phyloP scores from a whole-genome alignment of 2,888 invertebrate species.

The Andrena fulva region DNA sequence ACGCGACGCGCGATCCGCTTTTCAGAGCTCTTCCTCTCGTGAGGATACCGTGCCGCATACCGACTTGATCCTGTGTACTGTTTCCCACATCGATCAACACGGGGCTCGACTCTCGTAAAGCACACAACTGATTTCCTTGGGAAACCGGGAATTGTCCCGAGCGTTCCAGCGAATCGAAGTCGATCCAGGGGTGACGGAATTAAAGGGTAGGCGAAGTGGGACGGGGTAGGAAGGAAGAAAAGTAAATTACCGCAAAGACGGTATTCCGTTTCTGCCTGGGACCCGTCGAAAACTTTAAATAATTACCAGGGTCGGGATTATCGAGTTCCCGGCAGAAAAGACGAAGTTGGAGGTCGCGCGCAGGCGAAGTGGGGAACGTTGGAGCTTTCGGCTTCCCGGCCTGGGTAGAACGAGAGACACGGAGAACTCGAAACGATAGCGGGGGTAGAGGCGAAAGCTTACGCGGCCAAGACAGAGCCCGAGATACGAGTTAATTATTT shows the following conservation, averaged over 20 bases:
- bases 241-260: slow-evolving; percentile 45
- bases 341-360: slow-evolving; percentile 53
- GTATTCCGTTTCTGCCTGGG: slow-evolving; percentile 36
- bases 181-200: slow-evolving; percentile 8
- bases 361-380: slow-evolving; percentile 10
- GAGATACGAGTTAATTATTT: slow-evolving; percentile 81
- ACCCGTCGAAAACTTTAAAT: slow-evolving; percentile 77
- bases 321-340: slow-evolving; percentile 70
- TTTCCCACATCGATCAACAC: no score
- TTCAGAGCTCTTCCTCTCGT: not conserved
- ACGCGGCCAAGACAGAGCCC: slow-evolving; percentile 60
- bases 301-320: slow-evolving; percentile 76
- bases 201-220: slow-evolving; percentile 8
- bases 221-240: slow-evolving; percentile 26
- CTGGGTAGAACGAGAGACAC: slow-evolving; percentile 17
- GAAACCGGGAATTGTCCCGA: not conserved
- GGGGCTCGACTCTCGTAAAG: no score
- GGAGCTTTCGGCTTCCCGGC: slow-evolving; percentile 1
- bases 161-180: not conserved
- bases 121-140: no score
- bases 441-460: slow-evolving; percentile 41
- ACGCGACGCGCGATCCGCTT: slow-evolving; percentile 25
- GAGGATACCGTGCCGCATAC: not conserved
- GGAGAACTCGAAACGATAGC: slow-evolving; percentile 21
- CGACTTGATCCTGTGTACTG: not conserved